Base-by-base conservation (phyloP, 2,797 vertebrate genomes). In the Sebastes hopkinsi region DNA sequence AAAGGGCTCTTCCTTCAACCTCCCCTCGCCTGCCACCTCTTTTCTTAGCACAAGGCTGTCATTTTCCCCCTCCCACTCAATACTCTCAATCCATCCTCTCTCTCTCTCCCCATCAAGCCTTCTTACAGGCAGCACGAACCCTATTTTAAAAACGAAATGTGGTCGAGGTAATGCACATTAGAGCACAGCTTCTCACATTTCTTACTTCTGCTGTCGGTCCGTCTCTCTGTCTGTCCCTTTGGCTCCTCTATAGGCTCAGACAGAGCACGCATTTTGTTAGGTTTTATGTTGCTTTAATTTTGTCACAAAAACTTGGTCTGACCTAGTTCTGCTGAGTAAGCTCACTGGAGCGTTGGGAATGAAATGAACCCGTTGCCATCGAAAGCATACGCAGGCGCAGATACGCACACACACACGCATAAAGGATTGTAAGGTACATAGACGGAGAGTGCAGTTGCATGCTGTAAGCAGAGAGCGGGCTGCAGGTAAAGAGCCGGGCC, bases 301-400 rank as follows among this genome's bases (percentile, higher is more conserved):
- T 82, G 64, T 79, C 84, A 72, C 79, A 60, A 84, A 85, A 92
- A 93, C 79, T 81, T 82, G 65, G 64, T 81, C 83, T 90, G 89
- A 93, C 91, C 92, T 81, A 90, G 81, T 91, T 92, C 75, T 90
- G 90, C 89, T 87, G 90, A 90, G 88, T 90, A 87, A 88, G 81
- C 83, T 87, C 89, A 88, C 79, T 88, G 84, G 81, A 93, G 92
- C 82, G 52, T 89, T 89, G 78, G 80, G 72, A 89, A 87, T 89
- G 67, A 85, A 90, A 92, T 91, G 84, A 94, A 91, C 90, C 82
- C 86, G 7, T 73, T 91, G 90, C 75, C 89, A 86, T 85, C 77
- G 2, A 81, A 82, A 81, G 80, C 84, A 86, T 86, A 79, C 50
- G 59, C 79, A 87, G 22, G 46, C 70, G 9, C 65, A 58, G 69